Conservation (phyloP, 2,888 invertebrate genomes). For the Oxystoma pomonae region DNA sequence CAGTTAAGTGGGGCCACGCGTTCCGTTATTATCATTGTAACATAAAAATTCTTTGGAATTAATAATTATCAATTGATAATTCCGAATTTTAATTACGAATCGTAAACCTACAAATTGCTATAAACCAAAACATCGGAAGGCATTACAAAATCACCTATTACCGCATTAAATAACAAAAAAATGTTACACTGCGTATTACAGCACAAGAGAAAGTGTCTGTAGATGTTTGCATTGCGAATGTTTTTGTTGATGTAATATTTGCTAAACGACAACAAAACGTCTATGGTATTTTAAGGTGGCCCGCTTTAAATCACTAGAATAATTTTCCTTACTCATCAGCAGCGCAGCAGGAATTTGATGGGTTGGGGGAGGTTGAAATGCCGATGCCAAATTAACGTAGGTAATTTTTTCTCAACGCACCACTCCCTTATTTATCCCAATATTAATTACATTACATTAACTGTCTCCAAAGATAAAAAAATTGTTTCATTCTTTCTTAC, state of each 20-base stretch:
- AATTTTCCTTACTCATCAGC: no score
- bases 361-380: no score
- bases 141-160: neutral
- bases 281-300: no score
- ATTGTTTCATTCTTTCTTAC: conserved; percentile 41
- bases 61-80: no score
- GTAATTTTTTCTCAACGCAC: no score
- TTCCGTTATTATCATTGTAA: no score
- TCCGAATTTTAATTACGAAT: neutral
- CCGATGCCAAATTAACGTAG: no score
- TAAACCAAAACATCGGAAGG: neutral
- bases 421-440: no score
- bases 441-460: neutral
- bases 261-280: neutral
- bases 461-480: neutral
- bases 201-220: neutral
- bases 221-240: neutral
- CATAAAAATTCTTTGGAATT: no score
- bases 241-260: neutral
- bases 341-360: no score
- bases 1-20: no score
- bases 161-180: neutral
- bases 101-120: neutral
- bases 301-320: no score
- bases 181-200: neutral